Evolutionary conservation across 1,140 invertebrate species (phyloP), one percentile per base, ranked within the genome.

Genomic region (Anastrepha ludens): DNA sequence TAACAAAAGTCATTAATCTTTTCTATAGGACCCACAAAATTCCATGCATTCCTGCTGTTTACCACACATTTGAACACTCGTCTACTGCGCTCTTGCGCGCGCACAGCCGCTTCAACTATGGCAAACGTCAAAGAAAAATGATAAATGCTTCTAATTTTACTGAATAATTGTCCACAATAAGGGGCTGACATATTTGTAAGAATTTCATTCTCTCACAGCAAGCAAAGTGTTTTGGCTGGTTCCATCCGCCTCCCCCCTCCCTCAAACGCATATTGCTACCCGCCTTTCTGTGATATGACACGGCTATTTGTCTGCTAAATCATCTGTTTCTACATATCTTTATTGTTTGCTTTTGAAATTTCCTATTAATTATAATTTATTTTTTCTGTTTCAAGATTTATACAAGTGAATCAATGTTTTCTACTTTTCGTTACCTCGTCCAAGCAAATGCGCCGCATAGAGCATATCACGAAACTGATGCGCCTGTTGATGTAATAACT

Each of bases 401-500:
- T 74, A n/a, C 67, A 62, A 81, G 59, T 87, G 39, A 50, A 78
- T 74, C 7, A 60, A 39, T 87, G 1, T 62, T 87, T 62, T 55
- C 65, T 59, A 17, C 7, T 15, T 11, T 7, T 60, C 64, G 78
- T 91, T 92, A 93, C 92, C 92, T 93, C 92, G 89, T 90, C 91
- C 91, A 81, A 93, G 88, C 89, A 93, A 89, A 89, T 93, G 92
- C 86, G 92, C 91, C 85, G 92, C 92, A 91, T 93, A 93, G 86
- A 93, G 89, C 90, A 93, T 93, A 90, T 93, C 92, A 90, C 90
- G 92, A 93, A 93, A 93, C 47, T 81, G 74, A 92, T 93, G 91
- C 20, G 92, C 91, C 91, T 91, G 90, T 89, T 93, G 92, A 78
- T 91, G 91, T 90, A 93, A 88, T 87, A 93, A 91, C 87, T 91